phyloP scores from a whole-genome alignment of 1,140 invertebrate species.

The Coptotermes formosanus region DNA sequence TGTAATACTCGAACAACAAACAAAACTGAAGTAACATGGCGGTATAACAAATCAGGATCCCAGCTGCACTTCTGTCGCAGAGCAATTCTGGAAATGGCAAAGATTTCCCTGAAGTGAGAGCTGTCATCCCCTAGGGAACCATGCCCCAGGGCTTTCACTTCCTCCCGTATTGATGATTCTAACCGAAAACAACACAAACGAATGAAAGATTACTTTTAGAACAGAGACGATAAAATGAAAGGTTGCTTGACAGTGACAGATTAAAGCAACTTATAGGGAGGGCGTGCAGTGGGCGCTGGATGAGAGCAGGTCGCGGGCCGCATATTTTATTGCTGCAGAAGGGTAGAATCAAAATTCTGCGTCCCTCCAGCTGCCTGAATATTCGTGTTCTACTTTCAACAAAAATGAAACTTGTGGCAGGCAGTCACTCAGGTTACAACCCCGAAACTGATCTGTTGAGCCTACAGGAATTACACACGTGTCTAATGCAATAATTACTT shows the following conservation, averaged over 20 bases:
- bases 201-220: constrained; percentile 3
- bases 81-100: constrained; percentile 6
- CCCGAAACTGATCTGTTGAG: too few species aligned
- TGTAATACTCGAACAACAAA: background rate
- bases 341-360: too few species aligned
- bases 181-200: background rate
- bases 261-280: background rate
- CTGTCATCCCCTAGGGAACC: background rate
- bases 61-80: background rate
- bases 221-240: constrained; percentile 9
- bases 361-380: too few species aligned
- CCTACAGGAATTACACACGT: too few species aligned
- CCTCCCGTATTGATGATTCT: background rate
- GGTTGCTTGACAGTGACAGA: constrained; percentile 1
- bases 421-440: too few species aligned
- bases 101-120: background rate
- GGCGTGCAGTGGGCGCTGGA: background rate
- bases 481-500: too few species aligned
- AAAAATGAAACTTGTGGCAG: too few species aligned
- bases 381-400: too few species aligned
- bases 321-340: too few species aligned
- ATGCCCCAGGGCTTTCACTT: background rate
- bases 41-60: background rate
- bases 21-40: background rate
- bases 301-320: too few species aligned